These are phyloP conservation scores for Ceratitis capitata DNA, from an alignment of 1,140 invertebrate species.

Conservation along the genomic window DNA sequence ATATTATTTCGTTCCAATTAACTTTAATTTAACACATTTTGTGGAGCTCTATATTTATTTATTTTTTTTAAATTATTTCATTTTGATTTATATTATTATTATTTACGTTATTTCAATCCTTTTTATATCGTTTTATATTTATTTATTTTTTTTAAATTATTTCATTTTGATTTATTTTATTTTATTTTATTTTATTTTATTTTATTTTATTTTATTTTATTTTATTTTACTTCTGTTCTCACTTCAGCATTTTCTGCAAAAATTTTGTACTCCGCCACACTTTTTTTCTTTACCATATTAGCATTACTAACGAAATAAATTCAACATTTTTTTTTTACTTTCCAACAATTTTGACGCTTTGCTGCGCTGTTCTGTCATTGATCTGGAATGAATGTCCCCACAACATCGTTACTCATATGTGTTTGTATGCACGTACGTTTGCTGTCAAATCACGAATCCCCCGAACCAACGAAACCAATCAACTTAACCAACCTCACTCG, in stretches of 20 bases:
- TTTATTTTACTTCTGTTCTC: background rate
- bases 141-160: no score
- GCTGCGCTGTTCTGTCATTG: background rate
- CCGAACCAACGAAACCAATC: background rate
- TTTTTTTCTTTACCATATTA: background rate
- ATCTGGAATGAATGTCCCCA: background rate
- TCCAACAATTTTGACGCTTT: background rate
- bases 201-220: background rate
- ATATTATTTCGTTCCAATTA: no score
- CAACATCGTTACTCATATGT: background rate
- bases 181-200: background rate
- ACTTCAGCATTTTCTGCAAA: background rate
- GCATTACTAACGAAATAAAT: constrained; percentile 5
- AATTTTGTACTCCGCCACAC: constrained; percentile 19
- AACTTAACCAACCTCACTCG: background rate
- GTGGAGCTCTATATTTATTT: no score
- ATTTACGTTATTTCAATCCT: no score
- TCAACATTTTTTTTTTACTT: constrained; percentile 18
- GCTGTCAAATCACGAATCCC: background rate
- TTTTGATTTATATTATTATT: no score
- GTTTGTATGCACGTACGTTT: background rate
- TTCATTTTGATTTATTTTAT: no score
- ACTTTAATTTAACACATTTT: no score
- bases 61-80: no score
- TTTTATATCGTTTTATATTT: no score